These are phyloP conservation scores for Chaitophorus viminalis DNA, from an alignment of 2,888 invertebrate genomes.

Conservation along the genomic window DNA sequence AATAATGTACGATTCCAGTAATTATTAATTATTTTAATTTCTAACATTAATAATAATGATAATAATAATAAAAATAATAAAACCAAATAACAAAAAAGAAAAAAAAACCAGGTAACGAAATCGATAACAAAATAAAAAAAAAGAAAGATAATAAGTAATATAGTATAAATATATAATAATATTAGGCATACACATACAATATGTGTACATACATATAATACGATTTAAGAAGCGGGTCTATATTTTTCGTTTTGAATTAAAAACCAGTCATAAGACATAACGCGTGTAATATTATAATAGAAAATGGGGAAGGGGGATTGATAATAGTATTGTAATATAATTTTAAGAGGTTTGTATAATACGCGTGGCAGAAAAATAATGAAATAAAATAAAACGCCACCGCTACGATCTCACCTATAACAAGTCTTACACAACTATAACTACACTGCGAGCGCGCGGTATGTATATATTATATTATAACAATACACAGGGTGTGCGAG, in stretches of 20 bases:
- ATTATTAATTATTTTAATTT: conserved; percentile 9
- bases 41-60: conserved; percentile 31
- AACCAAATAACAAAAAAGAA: conserved; percentile 59
- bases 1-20: neutral
- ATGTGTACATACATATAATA: neutral
- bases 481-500: too few relatives aligned
- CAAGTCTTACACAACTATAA: neutral
- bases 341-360: neutral
- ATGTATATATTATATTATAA: too few relatives aligned
- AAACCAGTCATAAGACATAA: neutral
- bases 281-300: neutral
- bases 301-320: neutral
- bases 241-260: neutral
- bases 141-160: neutral
- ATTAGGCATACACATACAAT: neutral
- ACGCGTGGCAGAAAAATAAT: neutral
- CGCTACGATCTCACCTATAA: neutral
- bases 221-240: neutral
- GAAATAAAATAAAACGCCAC: conserved; percentile 4
- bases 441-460: neutral
- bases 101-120: conserved; percentile 49
- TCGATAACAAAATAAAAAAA: conserved; percentile 52
- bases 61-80: too few relatives aligned
- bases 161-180: neutral
- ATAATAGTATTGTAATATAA: neutral